A percentile compares a stretch with the other conserved stretches of the same genome.
Conservation (phyloP, 2,888 invertebrate genomes). For the Cinara cedri region DNA sequence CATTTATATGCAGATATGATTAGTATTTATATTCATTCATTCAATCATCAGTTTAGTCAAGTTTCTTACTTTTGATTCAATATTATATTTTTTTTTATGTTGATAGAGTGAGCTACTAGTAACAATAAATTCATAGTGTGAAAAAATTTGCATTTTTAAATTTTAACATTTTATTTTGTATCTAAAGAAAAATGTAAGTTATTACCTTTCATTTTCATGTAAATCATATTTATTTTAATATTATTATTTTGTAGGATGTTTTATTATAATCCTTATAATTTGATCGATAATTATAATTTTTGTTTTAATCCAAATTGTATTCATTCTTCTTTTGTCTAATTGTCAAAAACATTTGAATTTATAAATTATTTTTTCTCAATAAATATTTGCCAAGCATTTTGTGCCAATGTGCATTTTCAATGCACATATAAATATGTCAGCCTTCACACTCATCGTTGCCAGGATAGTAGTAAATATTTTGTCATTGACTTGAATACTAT, state of each 20-base stretch:
- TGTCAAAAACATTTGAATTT: background rate
- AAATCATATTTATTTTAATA: background rate
- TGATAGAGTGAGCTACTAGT: too few relatives aligned
- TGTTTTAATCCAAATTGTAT: background rate
- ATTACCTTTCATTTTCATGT: background rate
- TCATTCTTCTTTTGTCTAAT: background rate
- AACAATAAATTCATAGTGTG: too few relatives aligned
- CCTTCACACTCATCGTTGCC: constrained; percentile 14
- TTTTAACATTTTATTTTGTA: too few relatives aligned
- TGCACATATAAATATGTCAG: constrained; percentile 35
- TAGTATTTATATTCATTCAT: too few relatives aligned
- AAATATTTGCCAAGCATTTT: constrained; percentile 42
- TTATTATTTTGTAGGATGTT: background rate
- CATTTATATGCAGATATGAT: too few relatives aligned
- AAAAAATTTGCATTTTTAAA: too few relatives aligned
- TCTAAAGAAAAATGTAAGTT: background rate
- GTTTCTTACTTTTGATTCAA: too few relatives aligned
- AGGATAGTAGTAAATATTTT: constrained; percentile 41
- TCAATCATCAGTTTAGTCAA: too few relatives aligned
- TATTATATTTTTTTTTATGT: too few relatives aligned
- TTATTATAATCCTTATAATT: background rate
- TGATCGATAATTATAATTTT: background rate
- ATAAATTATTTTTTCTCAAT: constrained; percentile 20
- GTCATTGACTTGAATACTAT: background rate
- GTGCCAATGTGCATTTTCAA: constrained; percentile 43